phyloP scores from a whole-genome alignment of 2,888 invertebrate species.

The Heliconius erato region DNA sequence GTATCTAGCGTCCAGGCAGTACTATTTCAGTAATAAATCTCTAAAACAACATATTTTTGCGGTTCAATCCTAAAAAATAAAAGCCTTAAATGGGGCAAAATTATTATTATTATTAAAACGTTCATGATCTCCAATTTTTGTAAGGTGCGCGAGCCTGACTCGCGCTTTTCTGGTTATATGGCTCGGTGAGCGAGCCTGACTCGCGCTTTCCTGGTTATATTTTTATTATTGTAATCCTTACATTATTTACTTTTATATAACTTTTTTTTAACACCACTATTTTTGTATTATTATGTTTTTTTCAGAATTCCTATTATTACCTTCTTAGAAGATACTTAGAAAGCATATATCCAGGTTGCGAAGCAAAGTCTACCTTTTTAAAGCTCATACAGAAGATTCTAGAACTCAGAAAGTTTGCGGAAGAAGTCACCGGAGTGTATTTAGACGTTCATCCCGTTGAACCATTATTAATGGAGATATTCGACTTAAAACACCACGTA shows the following conservation, averaged over 20 bases:
- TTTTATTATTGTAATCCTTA: no score
- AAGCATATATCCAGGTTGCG: conserved; percentile 93
- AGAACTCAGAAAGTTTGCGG: conserved; percentile 94
- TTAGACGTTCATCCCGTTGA: conserved; percentile 98
- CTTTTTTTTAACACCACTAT: not conserved
- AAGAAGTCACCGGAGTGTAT: conserved; percentile 96
- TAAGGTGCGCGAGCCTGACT: no score
- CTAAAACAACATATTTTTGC: no score
- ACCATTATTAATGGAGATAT: conserved; percentile 97
- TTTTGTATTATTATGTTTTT: not conserved
- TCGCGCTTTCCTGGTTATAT: no score
- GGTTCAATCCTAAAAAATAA: no score
- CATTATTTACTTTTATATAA: not conserved
- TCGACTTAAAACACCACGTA: conserved; percentile 92
- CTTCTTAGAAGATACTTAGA: conserved; percentile 93
- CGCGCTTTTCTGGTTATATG: no score
- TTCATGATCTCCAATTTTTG: no score
- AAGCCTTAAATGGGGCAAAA: no score
- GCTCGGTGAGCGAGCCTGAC: no score
- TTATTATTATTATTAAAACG: no score
- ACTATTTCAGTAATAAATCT: no score
- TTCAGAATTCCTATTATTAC: conserved; percentile 95
- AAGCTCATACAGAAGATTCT: conserved; percentile 96
- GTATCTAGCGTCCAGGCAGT: no score
- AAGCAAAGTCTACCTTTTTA: conserved; percentile 94